Evolutionary conservation across 2,797 vertebrate genomes (phyloP), one percentile per base, ranked within the genome.

Genomic region (Halcyon badia): DNA sequence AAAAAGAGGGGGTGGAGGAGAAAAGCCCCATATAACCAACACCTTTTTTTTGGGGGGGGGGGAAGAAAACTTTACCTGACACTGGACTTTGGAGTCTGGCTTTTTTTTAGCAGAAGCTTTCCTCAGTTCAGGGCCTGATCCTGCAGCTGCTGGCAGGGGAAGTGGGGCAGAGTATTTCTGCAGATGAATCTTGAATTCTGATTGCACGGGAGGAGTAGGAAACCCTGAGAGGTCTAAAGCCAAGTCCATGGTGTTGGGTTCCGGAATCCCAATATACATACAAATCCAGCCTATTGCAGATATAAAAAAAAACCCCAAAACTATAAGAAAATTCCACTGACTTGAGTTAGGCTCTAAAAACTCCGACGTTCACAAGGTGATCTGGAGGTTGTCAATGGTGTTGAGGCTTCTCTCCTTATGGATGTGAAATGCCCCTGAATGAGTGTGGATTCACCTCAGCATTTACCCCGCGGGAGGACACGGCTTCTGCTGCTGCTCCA

Each of bases 331-430:
- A n/a, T 9, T 5, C 51, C 51, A 15, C 76, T 51, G 65, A 7
- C 10, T 82, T 37, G 11, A 81, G 37, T 15, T 9, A 28, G 49
- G 22, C 28, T 75, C 24, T n/a, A 22, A 35, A 73, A 80, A 15
- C 4, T 0, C 2, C 2, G 39, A 3, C 0, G 4, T 7, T 16
- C 19, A 12, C 3, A 5, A 42, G 15, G 46, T 9, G 31, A 20
- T 61, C 78, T 30, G 13, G 14, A 22, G 21, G 9, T 48, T 61
- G 57, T 33, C 42, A 5, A 6, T 8, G 3, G 30, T 20, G 5
- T 30, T 33, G 3, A 13, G 68, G 72, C 41, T 35, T 49, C 35
- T 5, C 35, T 48, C 41, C 70, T 75, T 6, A 4, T 4, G 48
- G 13, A 9, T 18, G 51, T 31, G 56, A 77, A 26, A 35, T 9